Evolutionary conservation across 2,888 invertebrate species (phyloP).

Genomic region (Sphecodes monilicornis): DNA sequence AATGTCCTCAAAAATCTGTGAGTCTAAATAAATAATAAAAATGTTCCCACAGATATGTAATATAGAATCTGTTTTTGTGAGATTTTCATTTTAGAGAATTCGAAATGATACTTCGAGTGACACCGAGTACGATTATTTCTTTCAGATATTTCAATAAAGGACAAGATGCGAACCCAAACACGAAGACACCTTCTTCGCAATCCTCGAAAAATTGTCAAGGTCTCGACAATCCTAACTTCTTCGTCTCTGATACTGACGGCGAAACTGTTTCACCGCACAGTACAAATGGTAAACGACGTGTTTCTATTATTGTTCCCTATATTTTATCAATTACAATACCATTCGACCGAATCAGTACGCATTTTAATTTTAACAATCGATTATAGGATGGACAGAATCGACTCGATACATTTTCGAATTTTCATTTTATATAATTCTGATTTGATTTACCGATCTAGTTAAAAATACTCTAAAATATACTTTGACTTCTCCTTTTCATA

Average conservation of each 20-base stretch:
- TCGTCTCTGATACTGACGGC: conserved; percentile 73
- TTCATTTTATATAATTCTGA: background rate
- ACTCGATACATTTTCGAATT: background rate
- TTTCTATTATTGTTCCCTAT: conserved; percentile 26
- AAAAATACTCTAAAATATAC: no score
- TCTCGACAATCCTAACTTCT: conserved; percentile 78
- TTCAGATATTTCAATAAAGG: conserved; percentile 43
- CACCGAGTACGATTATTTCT: background rate
- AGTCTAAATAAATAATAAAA: conserved; percentile 57
- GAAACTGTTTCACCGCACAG: conserved; percentile 68
- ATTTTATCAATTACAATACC: background rate
- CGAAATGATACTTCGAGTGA: background rate
- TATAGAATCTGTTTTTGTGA: background rate
- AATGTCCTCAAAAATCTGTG: conserved; percentile 71
- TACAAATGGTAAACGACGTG: conserved; percentile 19
- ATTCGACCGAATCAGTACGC: background rate
- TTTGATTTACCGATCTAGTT: no score
- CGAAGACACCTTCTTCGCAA: conserved; percentile 60
- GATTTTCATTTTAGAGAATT: background rate
- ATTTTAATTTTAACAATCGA: background rate
- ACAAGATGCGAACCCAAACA: conserved; percentile 56
- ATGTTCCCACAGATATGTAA: background rate
- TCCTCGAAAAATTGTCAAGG: conserved; percentile 75
- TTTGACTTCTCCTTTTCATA: no score
- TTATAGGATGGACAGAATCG: background rate